phyloP scores from a whole-genome alignment of 2,113 vertebrate genomes.

The Chinchilla lanigera region DNA sequence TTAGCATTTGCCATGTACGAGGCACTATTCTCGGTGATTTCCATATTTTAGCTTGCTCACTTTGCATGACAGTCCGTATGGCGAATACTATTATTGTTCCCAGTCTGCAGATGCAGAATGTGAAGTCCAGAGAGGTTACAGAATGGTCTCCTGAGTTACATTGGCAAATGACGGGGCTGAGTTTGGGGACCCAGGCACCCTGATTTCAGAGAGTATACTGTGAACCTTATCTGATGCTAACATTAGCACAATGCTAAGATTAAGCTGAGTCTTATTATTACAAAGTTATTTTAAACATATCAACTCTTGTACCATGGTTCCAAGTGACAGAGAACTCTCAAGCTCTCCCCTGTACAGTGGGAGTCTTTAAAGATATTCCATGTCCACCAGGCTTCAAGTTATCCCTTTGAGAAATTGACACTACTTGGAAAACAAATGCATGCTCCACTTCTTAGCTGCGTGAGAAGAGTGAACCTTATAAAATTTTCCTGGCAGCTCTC shows the following conservation, averaged over 20 bases:
- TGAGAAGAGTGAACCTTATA: background rate
- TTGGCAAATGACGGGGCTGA: background rate
- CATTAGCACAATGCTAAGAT: background rate
- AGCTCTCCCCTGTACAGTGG: background rate
- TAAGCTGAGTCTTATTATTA: background rate
- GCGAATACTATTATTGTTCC: background rate
- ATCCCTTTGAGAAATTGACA: background rate
- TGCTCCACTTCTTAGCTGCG: background rate
- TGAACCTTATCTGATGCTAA: constrained; percentile 3
- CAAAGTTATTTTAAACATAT: background rate
- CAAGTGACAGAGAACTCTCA: background rate
- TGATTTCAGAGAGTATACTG: background rate
- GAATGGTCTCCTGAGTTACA: background rate
- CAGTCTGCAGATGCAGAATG: background rate
- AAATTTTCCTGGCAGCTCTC: constrained; percentile 59
- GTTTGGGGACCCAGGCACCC: background rate
- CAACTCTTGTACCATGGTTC: background rate
- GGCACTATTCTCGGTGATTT: background rate
- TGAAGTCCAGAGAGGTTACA: background rate
- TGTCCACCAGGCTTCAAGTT: background rate
- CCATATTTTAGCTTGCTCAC: background rate
- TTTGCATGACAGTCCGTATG: background rate
- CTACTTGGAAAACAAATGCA: background rate
- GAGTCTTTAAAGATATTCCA: background rate
- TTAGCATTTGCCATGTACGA: background rate